These are phyloP conservation scores for Hemaris fuciformis DNA, from an alignment of 2,888 invertebrate species.

Conservation along the genomic window DNA sequence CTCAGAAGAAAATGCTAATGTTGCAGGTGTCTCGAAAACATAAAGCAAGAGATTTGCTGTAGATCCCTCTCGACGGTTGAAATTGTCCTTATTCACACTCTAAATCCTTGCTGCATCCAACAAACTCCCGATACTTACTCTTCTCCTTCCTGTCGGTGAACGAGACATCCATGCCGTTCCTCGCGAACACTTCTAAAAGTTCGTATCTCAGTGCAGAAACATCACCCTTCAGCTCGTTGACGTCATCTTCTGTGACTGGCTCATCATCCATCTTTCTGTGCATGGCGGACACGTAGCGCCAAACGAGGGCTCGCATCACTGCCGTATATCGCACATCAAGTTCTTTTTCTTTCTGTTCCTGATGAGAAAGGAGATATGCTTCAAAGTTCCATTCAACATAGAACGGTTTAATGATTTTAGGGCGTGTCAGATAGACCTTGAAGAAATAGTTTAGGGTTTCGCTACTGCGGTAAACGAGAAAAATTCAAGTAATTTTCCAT, in stretches of 20 bases:
- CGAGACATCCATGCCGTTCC: slow-evolving; percentile 93
- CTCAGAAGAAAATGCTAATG: no score
- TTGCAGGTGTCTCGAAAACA: no score
- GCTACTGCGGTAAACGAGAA: no score
- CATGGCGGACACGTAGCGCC: slow-evolving; percentile 94
- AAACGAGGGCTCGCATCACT: slow-evolving; percentile 94
- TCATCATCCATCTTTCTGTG: slow-evolving; percentile 92
- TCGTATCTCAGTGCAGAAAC: slow-evolving; percentile 96
- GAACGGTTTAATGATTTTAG: neutral
- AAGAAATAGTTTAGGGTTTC: neutral
- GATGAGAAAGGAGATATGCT: slow-evolving; percentile 13
- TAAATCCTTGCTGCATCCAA: no score
- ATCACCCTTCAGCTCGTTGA: slow-evolving; percentile 97
- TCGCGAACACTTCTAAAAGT: slow-evolving; percentile 92
- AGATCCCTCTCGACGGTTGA: no score
- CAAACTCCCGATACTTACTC: slow-evolving; percentile 72
- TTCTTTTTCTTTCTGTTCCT: slow-evolving; percentile 84
- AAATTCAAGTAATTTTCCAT: no score
- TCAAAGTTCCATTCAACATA: no score
- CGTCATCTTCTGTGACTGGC: slow-evolving; percentile 93
- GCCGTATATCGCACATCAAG: slow-evolving; percentile 87
- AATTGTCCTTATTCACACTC: neutral
- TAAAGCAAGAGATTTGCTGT: no score
- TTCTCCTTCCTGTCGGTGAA: slow-evolving; percentile 88
- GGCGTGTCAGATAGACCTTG: neutral